Percentiles rank a stretch among this genome's conserved stretches.
Conservation (phyloP, 2,888 invertebrate genomes). For the Acleris laterana region DNA sequence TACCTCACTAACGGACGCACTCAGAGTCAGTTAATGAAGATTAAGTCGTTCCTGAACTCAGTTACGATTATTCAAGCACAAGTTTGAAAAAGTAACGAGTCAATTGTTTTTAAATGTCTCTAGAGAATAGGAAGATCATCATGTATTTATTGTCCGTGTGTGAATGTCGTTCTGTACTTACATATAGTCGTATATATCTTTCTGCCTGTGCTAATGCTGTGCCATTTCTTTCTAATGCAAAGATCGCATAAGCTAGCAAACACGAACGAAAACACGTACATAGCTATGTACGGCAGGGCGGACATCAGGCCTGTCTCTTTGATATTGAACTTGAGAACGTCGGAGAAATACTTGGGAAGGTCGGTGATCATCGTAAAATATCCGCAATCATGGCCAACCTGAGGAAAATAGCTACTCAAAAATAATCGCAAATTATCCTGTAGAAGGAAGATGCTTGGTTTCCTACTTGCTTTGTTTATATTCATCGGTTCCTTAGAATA, state of each 20-base stretch:
- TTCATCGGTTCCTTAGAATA: neutral
- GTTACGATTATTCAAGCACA: no score
- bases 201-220: constrained; percentile 84
- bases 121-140: no score
- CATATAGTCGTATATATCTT: constrained; percentile 88
- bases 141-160: neutral
- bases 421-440: neutral
- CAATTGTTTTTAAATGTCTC: no score
- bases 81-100: no score
- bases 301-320: constrained; percentile 86
- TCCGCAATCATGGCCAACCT: constrained; percentile 88
- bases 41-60: no score
- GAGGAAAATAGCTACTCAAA: constrained; percentile 41
- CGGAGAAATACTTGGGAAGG: constrained; percentile 87
- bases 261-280: constrained; percentile 85
- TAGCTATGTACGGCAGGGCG: constrained; percentile 86
- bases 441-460: neutral
- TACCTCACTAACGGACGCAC: no score
- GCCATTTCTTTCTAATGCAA: constrained; percentile 83
- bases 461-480: neutral
- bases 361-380: constrained; percentile 88
- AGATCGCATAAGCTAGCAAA: constrained; percentile 88
- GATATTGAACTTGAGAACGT: constrained; percentile 86
- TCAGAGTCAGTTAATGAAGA: no score
- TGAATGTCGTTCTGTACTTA: constrained; percentile 55